phyloP scores from a whole-genome alignment of 2,888 invertebrate genomes.

The Nomada hirtipes region DNA sequence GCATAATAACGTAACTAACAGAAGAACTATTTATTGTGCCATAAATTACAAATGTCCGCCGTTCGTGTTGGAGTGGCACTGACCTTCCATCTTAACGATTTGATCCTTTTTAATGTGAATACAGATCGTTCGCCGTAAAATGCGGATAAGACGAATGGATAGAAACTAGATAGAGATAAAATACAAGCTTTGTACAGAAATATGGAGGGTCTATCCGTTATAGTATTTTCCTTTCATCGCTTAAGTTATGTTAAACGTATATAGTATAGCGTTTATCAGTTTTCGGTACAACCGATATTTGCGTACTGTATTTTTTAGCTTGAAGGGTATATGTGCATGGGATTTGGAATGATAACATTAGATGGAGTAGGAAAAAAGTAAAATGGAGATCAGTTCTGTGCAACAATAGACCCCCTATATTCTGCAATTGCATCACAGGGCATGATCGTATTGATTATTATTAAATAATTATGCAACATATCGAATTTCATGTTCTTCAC shows the following conservation, averaged over 20 bases:
- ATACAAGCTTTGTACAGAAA: slow-evolving; percentile 63
- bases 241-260: slow-evolving; percentile 33
- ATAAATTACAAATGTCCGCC: slow-evolving; percentile 69
- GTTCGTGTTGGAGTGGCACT: slow-evolving; percentile 62
- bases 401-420: slow-evolving; percentile 63
- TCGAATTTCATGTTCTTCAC: slow-evolving; percentile 71
- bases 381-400: slow-evolving; percentile 11
- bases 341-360: slow-evolving; percentile 21
- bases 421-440: slow-evolving; percentile 49
- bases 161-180: slow-evolving; percentile 59
- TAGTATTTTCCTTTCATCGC: slow-evolving; percentile 29
- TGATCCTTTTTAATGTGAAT: slow-evolving; percentile 32
- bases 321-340: slow-evolving; percentile 27
- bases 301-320: slow-evolving; percentile 30
- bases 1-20: slow-evolving; percentile 61
- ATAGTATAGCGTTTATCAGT: slow-evolving; percentile 16
- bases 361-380: not conserved
- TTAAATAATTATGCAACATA: slow-evolving; percentile 75
- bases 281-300: slow-evolving; percentile 10
- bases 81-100: slow-evolving; percentile 59
- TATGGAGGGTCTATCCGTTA: slow-evolving; percentile 62
- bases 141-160: slow-evolving; percentile 46
- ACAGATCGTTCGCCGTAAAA: slow-evolving; percentile 43
- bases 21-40: slow-evolving; percentile 76
- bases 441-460: slow-evolving; percentile 67